phyloP scores from a whole-genome alignment of 2,888 invertebrate genomes.

The Aphodius granarius region DNA sequence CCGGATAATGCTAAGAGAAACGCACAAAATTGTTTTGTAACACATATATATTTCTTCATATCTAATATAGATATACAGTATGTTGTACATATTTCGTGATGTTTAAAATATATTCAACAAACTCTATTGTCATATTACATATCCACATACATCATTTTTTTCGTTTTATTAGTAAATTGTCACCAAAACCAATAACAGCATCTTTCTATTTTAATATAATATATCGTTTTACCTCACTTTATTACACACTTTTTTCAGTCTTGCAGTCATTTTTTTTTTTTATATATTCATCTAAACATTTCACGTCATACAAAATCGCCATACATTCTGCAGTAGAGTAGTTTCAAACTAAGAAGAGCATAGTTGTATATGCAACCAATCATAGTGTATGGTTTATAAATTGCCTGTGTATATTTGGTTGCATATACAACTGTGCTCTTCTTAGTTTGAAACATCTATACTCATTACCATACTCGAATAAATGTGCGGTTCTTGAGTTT shows the following conservation, averaged over 20 bases:
- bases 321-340: not conserved
- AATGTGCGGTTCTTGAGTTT: not conserved
- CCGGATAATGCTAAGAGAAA: not conserved
- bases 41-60: constrained; percentile 51
- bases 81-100: constrained; percentile 45
- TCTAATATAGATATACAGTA: constrained; percentile 44
- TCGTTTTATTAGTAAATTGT: constrained; percentile 6
- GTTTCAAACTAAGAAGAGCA: no score
- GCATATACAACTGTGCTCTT: no score
- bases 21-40: constrained; percentile 39
- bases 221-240: not conserved
- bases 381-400: no score
- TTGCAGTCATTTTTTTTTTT: constrained; percentile 14
- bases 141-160: constrained; percentile 11
- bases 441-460: no score
- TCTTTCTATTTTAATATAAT: not conserved
- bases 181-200: constrained; percentile 11
- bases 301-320: not conserved
- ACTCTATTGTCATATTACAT: constrained; percentile 45
- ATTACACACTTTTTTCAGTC: constrained; percentile 22
- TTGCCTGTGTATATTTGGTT: no score
- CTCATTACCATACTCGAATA: not conserved
- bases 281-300: not conserved
- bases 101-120: constrained; percentile 46
- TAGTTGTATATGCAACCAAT: no score